Percentiles rank a stretch among this genome's conserved stretches.
phyloP scores from a whole-genome alignment of 2,113 vertebrate species.

The Halcyon malimbica region DNA sequence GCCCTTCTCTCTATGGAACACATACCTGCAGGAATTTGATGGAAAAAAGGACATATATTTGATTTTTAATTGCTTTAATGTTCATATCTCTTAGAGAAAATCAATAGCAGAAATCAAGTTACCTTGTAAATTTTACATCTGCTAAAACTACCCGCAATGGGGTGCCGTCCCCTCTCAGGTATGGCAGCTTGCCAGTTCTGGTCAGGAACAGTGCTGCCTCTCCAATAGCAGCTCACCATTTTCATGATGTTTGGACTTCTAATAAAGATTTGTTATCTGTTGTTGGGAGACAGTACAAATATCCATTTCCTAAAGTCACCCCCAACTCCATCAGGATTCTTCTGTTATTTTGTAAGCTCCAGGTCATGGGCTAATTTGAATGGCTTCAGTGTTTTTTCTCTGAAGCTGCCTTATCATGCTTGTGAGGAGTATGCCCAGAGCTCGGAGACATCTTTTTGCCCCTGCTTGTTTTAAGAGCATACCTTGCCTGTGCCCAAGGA shows the following conservation, averaged over 20 bases:
- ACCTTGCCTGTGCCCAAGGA: background rate
- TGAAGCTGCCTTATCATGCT: background rate
- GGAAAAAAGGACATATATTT: background rate
- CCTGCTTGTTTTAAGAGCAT: rapidly evolving
- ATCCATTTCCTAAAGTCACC: background rate
- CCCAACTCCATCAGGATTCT: background rate
- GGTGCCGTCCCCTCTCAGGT: background rate
- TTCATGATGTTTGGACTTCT: background rate
- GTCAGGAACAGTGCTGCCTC: background rate
- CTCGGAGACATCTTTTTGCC: background rate
- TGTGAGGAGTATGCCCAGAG: background rate
- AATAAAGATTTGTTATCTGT: background rate
- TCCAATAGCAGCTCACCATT: background rate
- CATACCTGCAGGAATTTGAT: background rate
- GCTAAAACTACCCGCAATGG: background rate
- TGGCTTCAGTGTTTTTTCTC: background rate
- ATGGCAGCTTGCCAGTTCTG: background rate
- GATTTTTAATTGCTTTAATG: background rate
- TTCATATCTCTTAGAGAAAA: background rate
- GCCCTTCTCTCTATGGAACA: background rate
- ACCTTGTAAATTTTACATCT: background rate
- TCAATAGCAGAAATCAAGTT: background rate
- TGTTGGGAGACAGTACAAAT: background rate
- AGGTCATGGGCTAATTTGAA: background rate
- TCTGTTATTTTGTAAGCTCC: background rate